Conservation (phyloP, 2,113 vertebrate species). For the Morphnarchus princeps region DNA sequence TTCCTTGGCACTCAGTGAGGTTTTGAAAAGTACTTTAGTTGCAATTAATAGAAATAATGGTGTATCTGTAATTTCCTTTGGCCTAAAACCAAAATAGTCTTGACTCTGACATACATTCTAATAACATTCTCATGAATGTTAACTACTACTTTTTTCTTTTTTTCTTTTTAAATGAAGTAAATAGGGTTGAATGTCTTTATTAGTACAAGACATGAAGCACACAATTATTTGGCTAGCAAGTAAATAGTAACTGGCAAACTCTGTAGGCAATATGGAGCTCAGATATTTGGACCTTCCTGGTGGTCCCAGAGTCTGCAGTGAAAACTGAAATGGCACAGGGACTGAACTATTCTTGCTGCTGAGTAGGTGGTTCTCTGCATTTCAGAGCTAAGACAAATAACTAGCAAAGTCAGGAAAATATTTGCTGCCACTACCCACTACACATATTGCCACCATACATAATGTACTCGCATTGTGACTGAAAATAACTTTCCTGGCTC, state of each 20-base stretch:
- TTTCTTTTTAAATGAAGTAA: neutral
- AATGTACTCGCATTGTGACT: constrained; percentile 14
- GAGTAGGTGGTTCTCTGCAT: constrained; percentile 54
- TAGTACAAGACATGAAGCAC: neutral
- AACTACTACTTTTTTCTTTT: neutral
- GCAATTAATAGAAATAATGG: constrained; percentile 9
- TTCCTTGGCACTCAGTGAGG: neutral
- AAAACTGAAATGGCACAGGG: neutral
- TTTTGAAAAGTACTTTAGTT: neutral
- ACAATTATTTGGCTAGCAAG: neutral
- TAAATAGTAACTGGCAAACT: constrained; percentile 20
- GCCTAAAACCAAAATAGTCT: neutral
- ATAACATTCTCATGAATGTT: neutral
- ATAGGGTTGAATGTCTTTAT: neutral
- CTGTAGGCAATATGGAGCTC: constrained; percentile 3
- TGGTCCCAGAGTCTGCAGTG: neutral
- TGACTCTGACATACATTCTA: neutral
- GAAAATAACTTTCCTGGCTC: constrained; percentile 29
- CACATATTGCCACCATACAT: constrained; percentile 19
- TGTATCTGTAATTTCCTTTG: neutral
- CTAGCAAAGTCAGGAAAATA: constrained; percentile 52
- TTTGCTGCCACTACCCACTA: constrained; percentile 45
- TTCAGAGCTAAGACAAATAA: constrained; percentile 40
- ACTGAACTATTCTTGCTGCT: constrained; percentile 28
- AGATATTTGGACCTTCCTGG: neutral